phyloP scores from a whole-genome alignment of 2,797 vertebrate species.

The Myotis planiceps region DNA sequence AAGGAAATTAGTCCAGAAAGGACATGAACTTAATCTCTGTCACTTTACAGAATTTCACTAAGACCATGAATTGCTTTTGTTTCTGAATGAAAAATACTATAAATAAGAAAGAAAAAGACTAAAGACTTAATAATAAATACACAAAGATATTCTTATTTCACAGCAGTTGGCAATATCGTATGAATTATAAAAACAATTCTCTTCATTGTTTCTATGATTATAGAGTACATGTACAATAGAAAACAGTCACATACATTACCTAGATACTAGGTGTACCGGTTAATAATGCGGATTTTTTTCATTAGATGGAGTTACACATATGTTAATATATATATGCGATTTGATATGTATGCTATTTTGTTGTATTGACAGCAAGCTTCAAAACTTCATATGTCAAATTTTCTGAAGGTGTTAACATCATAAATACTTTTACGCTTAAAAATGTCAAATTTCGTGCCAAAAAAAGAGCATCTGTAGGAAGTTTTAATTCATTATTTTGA shows the following conservation, averaged over 20 bases:
- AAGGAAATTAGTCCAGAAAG: slow-evolving; percentile 24
- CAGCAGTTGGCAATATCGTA: neutral
- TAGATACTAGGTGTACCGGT: neutral
- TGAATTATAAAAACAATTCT: neutral
- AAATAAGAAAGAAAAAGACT: slow-evolving; percentile 41
- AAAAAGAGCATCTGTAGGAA: too few species aligned
- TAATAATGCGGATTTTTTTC: too few species aligned
- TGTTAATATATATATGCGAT: too few species aligned
- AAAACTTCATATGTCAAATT: too few species aligned
- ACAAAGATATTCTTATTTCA: neutral
- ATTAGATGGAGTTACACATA: too few species aligned
- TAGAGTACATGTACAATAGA: neutral
- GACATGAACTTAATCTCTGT: neutral
- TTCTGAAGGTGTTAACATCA: too few species aligned
- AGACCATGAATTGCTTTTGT: slow-evolving; percentile 11
- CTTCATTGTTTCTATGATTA: slow-evolving; percentile 2
- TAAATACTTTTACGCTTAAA: too few species aligned
- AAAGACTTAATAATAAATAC: neutral
- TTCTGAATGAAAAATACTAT: slow-evolving; percentile 51
- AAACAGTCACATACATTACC: neutral
- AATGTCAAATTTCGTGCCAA: too few species aligned
- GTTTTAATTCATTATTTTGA: too few species aligned
- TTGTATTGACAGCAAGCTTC: too few species aligned
- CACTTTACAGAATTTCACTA: neutral
- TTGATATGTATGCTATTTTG: too few species aligned